A percentile compares a stretch with the other conserved stretches of the same genome.
phyloP scores from a whole-genome alignment of 2,888 invertebrate genomes.

The Amphimallon solstitiale region DNA sequence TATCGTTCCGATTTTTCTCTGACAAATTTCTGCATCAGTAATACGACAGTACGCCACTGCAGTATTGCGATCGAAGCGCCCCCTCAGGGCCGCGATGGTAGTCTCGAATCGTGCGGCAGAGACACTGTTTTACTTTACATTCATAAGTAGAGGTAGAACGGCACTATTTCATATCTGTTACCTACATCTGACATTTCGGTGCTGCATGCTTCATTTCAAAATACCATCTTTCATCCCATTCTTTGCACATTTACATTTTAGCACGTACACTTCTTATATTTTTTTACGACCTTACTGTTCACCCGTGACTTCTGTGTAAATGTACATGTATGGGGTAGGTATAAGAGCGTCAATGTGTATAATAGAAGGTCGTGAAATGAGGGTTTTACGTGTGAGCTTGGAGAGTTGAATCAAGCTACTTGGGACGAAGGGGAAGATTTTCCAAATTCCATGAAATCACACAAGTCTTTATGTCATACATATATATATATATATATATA shows the following conservation, averaged over 20 bases:
- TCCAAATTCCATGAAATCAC: slow-evolving; percentile 2
- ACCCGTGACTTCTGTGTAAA: slow-evolving; percentile 40
- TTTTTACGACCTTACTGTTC: slow-evolving; percentile 45
- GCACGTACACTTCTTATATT: slow-evolving; percentile 51
- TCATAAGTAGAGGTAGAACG: slow-evolving; percentile 57
- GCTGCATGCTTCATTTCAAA: slow-evolving; percentile 61
- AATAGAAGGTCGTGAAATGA: slow-evolving; percentile 30
- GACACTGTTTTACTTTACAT: slow-evolving; percentile 60
- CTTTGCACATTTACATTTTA: slow-evolving; percentile 61
- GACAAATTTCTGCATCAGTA: too few species aligned
- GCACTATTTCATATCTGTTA: slow-evolving; percentile 61
- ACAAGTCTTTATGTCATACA: neutral
- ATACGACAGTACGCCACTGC: slow-evolving; percentile 1
- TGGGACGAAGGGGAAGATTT: slow-evolving; percentile 2
- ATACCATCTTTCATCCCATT: slow-evolving; percentile 62
- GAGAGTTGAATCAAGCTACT: slow-evolving; percentile 11
- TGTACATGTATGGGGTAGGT: slow-evolving; percentile 33
- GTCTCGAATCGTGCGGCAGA: slow-evolving; percentile 38
- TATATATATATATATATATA: slow-evolving; percentile 12
- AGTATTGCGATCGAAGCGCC: slow-evolving; percentile 19
- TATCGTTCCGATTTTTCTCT: neutral
- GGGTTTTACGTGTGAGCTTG: slow-evolving; percentile 15
- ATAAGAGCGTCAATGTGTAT: slow-evolving; percentile 28
- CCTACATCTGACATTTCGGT: slow-evolving; percentile 59
- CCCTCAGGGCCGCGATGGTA: slow-evolving; percentile 16